phyloP scores from a whole-genome alignment of 2,888 invertebrate genomes.

The Phortica magna region DNA sequence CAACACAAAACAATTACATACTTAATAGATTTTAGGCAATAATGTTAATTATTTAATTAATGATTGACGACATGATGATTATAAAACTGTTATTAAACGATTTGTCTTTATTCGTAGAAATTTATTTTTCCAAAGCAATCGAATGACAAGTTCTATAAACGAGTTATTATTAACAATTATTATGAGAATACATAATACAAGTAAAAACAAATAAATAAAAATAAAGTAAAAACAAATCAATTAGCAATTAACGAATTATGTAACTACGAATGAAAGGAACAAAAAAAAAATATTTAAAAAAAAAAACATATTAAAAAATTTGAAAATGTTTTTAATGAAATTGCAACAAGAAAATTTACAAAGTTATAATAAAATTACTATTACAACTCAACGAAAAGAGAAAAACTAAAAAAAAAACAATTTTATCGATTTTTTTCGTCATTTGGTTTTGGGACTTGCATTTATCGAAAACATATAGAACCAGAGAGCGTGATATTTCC shows the following conservation, averaged over 20 bases:
- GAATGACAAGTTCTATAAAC: constrained; percentile 18
- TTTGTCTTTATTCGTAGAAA: constrained; percentile 21
- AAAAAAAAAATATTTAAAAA: not conserved
- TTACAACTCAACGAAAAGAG: constrained; percentile 12
- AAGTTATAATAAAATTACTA: constrained; percentile 25
- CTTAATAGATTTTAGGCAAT: not conserved
- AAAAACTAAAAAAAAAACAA: not conserved
- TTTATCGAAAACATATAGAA: too few species aligned
- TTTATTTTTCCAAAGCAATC: constrained; percentile 24
- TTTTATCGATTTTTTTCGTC: not conserved
- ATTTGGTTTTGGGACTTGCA: too few species aligned
- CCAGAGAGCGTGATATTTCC: too few species aligned
- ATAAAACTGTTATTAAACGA: constrained; percentile 22
- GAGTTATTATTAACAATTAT: constrained; percentile 1
- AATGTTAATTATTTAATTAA: not conserved
- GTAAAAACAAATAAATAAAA: constrained; percentile 1
- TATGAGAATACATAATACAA: not conserved
- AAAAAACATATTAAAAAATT: constrained; percentile 15
- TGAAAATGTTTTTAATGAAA: constrained; percentile 14
- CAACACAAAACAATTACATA: not conserved
- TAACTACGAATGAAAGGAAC: constrained; percentile 8
- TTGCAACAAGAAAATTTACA: constrained; percentile 22
- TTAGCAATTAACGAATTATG: constrained; percentile 12
- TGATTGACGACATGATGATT: not conserved
- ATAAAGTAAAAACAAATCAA: not conserved